Evolutionary conservation across 2,113 vertebrate species (phyloP).

Genomic region (Pelecanus crispus): DNA sequence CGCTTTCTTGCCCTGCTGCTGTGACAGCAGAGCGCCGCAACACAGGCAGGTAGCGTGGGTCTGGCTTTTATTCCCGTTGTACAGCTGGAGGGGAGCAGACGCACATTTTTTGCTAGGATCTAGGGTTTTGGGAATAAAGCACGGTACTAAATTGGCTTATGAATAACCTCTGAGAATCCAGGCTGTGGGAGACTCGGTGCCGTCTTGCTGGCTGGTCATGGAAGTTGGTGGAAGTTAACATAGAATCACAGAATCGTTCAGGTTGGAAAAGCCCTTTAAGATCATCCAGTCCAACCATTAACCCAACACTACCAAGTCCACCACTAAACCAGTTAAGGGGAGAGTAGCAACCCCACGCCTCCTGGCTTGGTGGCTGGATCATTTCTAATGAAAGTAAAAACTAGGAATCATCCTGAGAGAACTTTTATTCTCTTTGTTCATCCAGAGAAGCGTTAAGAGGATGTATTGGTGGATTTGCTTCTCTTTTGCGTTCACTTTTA

Average conservation of each 20-base stretch:
- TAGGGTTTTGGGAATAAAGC: background rate
- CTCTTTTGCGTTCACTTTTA: background rate
- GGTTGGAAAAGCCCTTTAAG: no score
- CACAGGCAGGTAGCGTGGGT: no score
- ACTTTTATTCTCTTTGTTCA: background rate
- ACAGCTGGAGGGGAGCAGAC: background rate
- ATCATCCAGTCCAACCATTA: no score
- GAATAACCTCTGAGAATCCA: background rate
- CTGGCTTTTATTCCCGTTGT: background rate
- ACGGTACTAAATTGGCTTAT: background rate
- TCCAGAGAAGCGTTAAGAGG: background rate
- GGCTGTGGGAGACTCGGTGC: background rate
- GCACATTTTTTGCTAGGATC: background rate
- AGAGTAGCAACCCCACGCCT: no score
- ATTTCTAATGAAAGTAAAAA: no score
- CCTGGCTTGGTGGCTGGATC: no score
- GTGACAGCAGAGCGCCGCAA: rapidly evolving
- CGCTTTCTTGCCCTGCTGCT: background rate
- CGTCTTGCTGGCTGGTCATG: background rate
- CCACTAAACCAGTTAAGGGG: no score
- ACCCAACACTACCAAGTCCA: no score
- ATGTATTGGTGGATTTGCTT: background rate
- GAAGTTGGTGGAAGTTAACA: background rate
- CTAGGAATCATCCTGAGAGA: no score
- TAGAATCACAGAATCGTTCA: no score